These are phyloP conservation scores for Antedon mediterranea DNA, from an alignment of 53 echinoderm and acorn worm species.

Conservation along the genomic window DNA sequence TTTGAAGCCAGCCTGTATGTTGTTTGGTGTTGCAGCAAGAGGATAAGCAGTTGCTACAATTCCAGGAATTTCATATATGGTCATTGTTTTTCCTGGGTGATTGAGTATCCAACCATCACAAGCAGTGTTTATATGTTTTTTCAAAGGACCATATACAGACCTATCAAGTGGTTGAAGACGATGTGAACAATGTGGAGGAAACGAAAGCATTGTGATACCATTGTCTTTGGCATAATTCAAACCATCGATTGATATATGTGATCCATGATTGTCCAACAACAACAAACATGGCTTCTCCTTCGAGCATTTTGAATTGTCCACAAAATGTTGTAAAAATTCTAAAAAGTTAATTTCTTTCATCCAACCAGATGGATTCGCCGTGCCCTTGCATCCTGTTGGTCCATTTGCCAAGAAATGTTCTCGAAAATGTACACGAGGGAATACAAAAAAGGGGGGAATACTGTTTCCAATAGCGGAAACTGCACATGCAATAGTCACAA, in stretches of 20 bases:
- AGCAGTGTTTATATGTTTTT: not conserved
- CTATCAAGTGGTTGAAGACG: constrained; percentile 25
- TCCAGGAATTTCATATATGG: constrained; percentile 26
- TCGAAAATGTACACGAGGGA: constrained; percentile 30
- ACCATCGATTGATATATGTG: constrained; percentile 27
- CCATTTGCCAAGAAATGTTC: constrained; percentile 38
- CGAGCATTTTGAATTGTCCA: not conserved
- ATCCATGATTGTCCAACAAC: constrained; percentile 7
- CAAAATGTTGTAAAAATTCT: constrained; percentile 30
- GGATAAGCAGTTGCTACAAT: constrained; percentile 7
- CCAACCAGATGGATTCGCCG: constrained; percentile 31
- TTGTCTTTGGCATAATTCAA: constrained; percentile 16
- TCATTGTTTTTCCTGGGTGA: constrained; percentile 15
- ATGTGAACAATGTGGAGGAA: constrained; percentile 47
- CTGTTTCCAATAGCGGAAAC: constrained; percentile 29
- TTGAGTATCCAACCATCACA: not conserved
- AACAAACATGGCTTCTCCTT: too few species aligned
- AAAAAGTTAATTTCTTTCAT: constrained; percentile 39
- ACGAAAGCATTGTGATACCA: constrained; percentile 20
- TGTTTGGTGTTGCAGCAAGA: too few species aligned
- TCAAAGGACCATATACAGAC: not conserved
- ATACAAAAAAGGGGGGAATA: constrained; percentile 36
- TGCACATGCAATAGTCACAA: constrained; percentile 31
- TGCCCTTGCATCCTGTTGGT: constrained; percentile 28
- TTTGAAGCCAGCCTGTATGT: too few species aligned